phyloP scores from a whole-genome alignment of 2,113 vertebrate species.

The Ciconia stormi region DNA sequence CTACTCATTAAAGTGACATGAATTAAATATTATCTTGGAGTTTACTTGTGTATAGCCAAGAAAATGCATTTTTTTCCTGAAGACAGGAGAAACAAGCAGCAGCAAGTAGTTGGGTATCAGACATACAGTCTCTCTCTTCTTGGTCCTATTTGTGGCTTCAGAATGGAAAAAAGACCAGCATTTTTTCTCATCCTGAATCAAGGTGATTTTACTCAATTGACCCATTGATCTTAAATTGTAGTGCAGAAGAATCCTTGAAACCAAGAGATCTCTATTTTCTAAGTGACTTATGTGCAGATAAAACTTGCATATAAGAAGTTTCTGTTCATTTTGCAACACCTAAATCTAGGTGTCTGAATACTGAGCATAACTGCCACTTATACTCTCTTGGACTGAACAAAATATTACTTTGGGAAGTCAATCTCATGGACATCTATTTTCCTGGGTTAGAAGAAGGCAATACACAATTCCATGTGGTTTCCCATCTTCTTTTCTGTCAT shows the following conservation, averaged over 20 bases:
- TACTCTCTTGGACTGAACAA: background rate
- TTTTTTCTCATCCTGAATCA: background rate
- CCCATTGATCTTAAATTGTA: background rate
- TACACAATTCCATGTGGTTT: background rate
- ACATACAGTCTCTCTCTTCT: background rate
- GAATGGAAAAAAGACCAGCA: background rate
- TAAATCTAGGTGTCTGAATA: background rate
- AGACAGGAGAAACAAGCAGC: background rate
- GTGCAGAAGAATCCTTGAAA: background rate
- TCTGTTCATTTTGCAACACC: background rate
- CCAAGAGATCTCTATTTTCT: background rate
- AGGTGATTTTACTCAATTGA: background rate
- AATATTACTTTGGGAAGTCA: background rate
- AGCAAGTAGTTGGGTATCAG: background rate
- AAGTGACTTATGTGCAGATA: background rate
- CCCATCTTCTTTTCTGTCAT: background rate
- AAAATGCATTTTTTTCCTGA: background rate
- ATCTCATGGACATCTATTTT: background rate
- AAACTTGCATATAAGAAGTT: background rate
- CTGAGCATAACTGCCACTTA: background rate
- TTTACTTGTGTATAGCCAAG: background rate
- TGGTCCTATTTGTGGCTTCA: background rate
- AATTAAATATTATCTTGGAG: conserved; percentile 23
- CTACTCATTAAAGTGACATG: background rate
- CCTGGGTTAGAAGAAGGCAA: background rate